Percentiles rank a stretch among this genome's conserved stretches.
phyloP scores from a whole-genome alignment of 1,140 invertebrate genomes.

The Drosophila subpulchrella region DNA sequence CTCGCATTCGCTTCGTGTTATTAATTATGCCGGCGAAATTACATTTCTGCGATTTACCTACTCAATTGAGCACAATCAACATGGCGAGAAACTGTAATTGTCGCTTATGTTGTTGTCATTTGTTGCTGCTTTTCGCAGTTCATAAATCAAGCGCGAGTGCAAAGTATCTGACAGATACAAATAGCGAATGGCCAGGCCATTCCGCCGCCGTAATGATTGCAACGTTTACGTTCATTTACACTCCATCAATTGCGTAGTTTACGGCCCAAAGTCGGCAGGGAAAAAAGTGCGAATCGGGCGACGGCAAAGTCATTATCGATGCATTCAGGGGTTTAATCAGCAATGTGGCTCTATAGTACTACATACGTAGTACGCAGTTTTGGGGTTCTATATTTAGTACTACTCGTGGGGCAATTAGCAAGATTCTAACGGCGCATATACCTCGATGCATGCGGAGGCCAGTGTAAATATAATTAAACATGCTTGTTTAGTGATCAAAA shows the following conservation, averaged over 20 bases:
- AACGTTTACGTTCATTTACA: constrained; percentile 31
- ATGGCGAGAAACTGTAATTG: constrained; percentile 53
- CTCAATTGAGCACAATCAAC: constrained; percentile 56
- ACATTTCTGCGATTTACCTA: constrained; percentile 41
- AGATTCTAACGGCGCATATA: constrained; percentile 26
- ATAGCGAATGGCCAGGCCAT: constrained; percentile 47
- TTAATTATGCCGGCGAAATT: constrained; percentile 51
- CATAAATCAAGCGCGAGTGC: constrained; percentile 64
- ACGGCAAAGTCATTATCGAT: constrained; percentile 15
- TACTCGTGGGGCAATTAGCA: constrained; percentile 30
- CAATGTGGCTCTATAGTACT: neutral
- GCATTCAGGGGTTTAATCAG: constrained; percentile 21
- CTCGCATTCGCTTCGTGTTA: constrained; percentile 29
- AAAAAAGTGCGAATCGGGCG: neutral
- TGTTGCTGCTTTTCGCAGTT: constrained; percentile 40
- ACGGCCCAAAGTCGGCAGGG: constrained; percentile 24
- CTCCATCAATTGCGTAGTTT: constrained; percentile 62
- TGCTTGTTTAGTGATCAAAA: constrained; percentile 23
- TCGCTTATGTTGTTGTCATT: constrained; percentile 13
- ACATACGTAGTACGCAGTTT: constrained; percentile 27
- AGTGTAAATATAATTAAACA: constrained; percentile 37
- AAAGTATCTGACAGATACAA: constrained; percentile 76
- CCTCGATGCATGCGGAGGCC: neutral
- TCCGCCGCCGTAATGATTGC: constrained; percentile 20
- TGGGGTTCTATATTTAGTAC: constrained; percentile 27